Conservation (phyloP, 2,113 vertebrate species). For the Astatotilapia flaviijosephi region DNA sequence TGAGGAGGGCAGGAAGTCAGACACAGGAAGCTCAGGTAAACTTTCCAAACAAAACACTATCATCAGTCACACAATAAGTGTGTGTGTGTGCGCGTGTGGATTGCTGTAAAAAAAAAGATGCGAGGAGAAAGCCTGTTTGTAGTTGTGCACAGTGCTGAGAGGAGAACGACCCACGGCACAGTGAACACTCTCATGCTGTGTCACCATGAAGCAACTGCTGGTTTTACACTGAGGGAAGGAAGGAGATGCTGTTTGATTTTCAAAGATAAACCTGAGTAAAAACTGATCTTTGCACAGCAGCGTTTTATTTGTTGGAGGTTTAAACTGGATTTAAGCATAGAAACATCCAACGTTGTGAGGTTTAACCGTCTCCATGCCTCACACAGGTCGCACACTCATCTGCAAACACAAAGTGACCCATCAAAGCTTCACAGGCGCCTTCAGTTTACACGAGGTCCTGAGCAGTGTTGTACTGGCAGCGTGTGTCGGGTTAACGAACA, state of each 20-base stretch:
- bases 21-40: no score
- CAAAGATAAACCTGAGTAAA: accelerated
- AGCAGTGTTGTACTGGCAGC: not conserved
- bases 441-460: not conserved
- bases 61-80: no score
- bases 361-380: not conserved
- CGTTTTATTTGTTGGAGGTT: not conserved
- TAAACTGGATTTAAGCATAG: not conserved
- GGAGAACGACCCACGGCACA: not conserved
- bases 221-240: not conserved
- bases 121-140: not conserved
- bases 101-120: not conserved
- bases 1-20: no score
- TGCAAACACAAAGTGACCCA: not conserved
- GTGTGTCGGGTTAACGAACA: not conserved
- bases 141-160: not conserved
- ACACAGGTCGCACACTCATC: not conserved
- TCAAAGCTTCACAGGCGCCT: not conserved
- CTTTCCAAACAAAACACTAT: no score
- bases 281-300: not conserved
- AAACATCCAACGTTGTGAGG: not conserved
- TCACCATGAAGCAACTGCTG: not conserved
- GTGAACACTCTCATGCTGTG: not conserved
- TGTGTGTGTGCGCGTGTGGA: accelerated
- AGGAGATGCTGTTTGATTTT: not conserved